Evolutionary conservation across 2,113 vertebrate species (phyloP), one percentile per base, ranked within the genome.

Genomic region (Caracal caracal): DNA sequence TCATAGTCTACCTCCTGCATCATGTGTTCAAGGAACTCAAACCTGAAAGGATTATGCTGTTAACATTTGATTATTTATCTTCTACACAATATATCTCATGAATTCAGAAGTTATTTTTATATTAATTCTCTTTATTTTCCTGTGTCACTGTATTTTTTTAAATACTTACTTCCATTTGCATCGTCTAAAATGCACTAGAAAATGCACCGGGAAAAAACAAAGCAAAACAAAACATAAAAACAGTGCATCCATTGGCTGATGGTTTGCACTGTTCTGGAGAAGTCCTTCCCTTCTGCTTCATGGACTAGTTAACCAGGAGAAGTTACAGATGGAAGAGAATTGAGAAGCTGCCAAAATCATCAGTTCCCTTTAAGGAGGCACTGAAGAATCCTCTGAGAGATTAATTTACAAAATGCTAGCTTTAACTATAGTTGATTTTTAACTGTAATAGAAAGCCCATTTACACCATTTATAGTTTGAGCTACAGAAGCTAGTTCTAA

Each of bases 401-500:
- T 53, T 1, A 51, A 73, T 66, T 88, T 68, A 75, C 66, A 84
- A 53, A 86, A 90, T 78, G 37, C 10, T 49, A 73, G 4, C 20
- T 79, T n/a, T 88, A 86, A 33, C 26, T 40, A 22, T 70, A 88
- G 51, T 26, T 78, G 4, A 70, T 71, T 85, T 66, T 92, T 90
- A 33, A 73, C 80, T 80, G 4, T 7, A 70, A 94, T 59, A 61
- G 71, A 70, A 82, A 92, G 6, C 37, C 47, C 65, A 85, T 19
- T 85, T 91, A 93, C 16, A 49, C 24, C 75, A 33, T 49, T 93
- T 93, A 49, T 75, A 47, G 63, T 94, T 76, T 76, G 5, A 88
- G 26, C n/a, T 95, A 49, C 13, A 6, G 65, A 85, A 93, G 80
- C 20, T 49, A 53, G 22, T 70, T 84, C 68, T 93, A 85, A 97